Evolutionary conservation across 2,113 vertebrate genomes (phyloP).

Genomic region (Ptychochromis oligacanthus): DNA sequence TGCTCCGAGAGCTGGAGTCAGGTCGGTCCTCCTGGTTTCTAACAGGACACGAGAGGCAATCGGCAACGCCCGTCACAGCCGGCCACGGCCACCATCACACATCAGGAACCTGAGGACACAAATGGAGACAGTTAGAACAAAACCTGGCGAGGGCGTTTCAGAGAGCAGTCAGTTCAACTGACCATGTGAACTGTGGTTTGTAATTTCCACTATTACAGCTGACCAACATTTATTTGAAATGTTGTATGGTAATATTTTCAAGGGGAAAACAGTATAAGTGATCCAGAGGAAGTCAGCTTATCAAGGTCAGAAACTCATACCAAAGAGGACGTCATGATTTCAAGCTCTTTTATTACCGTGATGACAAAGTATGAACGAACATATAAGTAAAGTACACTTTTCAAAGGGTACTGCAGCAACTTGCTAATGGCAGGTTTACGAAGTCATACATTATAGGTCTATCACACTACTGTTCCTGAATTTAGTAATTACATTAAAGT

Average conservation of each 20-base stretch:
- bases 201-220: neutral
- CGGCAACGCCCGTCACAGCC: conserved; percentile 78
- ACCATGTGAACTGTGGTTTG: neutral
- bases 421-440: neutral
- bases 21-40: conserved; percentile 61
- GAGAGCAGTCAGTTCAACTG: neutral
- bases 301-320: no score
- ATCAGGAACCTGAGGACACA: conserved; percentile 75
- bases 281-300: no score
- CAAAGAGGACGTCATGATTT: no score
- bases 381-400: neutral
- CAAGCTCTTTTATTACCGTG: neutral
- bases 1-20: conserved; percentile 46
- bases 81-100: conserved; percentile 82
- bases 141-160: neutral
- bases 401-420: neutral
- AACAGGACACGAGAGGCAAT: conserved; percentile 66
- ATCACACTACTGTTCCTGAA: neutral
- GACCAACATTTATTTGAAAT: neutral
- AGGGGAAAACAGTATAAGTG: neutral
- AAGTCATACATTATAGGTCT: neutral
- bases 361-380: neutral
- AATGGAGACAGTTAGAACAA: neutral
- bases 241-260: neutral
- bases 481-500: neutral